phyloP scores from a whole-genome alignment of 2,113 vertebrate species.

The Myrmophylax atrothorax region DNA sequence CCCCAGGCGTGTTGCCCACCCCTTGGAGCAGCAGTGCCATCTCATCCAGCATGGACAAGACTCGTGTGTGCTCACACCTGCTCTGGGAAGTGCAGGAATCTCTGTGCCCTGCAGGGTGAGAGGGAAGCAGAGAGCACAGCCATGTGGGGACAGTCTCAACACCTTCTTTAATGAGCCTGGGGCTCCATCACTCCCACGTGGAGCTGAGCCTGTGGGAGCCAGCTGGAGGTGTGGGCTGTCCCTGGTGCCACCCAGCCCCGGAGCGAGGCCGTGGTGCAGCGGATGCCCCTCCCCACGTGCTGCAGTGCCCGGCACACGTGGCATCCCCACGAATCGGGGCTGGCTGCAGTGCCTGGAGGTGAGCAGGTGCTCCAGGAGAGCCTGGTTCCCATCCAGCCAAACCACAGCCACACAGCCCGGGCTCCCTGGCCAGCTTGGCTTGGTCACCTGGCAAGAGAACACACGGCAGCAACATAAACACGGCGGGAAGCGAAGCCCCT shows the following conservation, averaged over 20 bases:
- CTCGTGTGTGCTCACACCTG: fast-evolving
- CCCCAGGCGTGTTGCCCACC: fast-evolving
- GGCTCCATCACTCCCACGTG: background rate
- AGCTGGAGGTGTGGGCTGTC: background rate
- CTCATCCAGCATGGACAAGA: fast-evolving
- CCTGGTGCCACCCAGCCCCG: fast-evolving
- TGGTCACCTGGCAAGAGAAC: constrained; percentile 58
- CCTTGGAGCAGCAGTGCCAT: fast-evolving
- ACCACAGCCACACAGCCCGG: background rate
- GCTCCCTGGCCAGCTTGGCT: constrained; percentile 26
- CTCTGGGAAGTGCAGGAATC: fast-evolving
- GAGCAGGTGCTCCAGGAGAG: background rate
- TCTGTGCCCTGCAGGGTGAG: background rate
- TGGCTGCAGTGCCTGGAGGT: background rate
- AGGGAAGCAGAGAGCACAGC: background rate
- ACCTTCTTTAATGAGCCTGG: background rate
- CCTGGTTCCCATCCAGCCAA: background rate
- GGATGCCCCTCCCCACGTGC: background rate
- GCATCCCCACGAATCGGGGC: fast-evolving
- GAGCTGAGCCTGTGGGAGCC: background rate
- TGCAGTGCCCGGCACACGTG: fast-evolving
- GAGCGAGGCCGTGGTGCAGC: fast-evolving
- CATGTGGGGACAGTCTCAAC: background rate
- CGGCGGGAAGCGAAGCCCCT: background rate
- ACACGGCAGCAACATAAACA: background rate